Evolutionary conservation across 2,797 vertebrate genomes (phyloP).

Genomic region (Sebastes itinus): DNA sequence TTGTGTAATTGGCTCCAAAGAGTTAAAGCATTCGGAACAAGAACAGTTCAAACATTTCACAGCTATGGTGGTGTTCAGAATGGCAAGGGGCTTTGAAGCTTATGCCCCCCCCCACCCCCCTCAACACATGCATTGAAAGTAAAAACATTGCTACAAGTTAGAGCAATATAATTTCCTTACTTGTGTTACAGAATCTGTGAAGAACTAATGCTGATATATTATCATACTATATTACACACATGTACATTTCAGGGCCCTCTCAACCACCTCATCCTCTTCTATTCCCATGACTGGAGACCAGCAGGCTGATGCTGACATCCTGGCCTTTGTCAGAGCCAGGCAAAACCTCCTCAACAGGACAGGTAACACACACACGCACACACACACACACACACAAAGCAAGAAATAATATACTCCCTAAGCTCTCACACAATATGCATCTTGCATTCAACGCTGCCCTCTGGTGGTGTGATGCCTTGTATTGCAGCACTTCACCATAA

Average conservation of each 20-base stretch:
- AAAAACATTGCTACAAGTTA: not conserved
- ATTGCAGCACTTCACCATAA: not conserved
- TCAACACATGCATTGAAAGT: too few relatives aligned
- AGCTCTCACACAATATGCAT: not conserved
- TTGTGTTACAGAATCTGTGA: not conserved
- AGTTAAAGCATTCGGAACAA: not conserved
- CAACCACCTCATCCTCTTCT: conserved; percentile 65
- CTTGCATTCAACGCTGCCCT: conserved; percentile 29
- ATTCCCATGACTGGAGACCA: conserved; percentile 91
- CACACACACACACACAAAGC: not conserved
- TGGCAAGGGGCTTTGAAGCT: too few relatives aligned
- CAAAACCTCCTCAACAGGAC: conserved; percentile 86
- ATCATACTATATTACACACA: not conserved
- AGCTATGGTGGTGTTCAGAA: too few relatives aligned
- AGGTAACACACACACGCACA: conserved; percentile 73
- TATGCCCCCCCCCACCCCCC: not conserved
- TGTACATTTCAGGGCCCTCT: conserved; percentile 76
- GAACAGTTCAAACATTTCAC: too few relatives aligned
- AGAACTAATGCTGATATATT: not conserved
- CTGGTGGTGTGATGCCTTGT: conserved; percentile 33
- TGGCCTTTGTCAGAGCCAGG: conserved; percentile 92
- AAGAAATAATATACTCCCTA: not conserved
- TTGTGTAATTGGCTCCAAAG: too few relatives aligned
- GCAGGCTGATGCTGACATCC: conserved; percentile 89
- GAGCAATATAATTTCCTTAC: not conserved